Base-by-base conservation (phyloP, 2,888 invertebrate species). In the Epistrophe eligans region DNA sequence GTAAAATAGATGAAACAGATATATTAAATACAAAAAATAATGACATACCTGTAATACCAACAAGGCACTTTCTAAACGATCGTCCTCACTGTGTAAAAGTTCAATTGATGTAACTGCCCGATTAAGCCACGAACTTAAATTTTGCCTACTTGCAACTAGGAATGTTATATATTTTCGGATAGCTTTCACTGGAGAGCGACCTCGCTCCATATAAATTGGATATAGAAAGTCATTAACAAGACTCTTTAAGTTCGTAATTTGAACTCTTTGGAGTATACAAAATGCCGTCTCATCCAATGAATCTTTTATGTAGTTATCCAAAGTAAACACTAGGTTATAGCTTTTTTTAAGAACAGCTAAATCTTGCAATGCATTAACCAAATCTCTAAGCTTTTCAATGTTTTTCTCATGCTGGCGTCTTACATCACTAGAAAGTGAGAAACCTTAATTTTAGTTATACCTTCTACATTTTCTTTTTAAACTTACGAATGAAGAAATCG, bases 151-250 rank as follows among this genome's bases (percentile, higher is more conserved):
- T 0, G 89, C 89, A 24, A 92, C 91, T 67, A 93, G 88, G 58
- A 91, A 90, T 0, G 90, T 72, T 15, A 93, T 92, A 50, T 93
- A 93, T 74, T 91, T 90, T 13, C 91, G 90, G 38, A 93, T 91
- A 0, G 91, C 91, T 11, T 89, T 87, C 2, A 91, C 88, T 0
- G 92, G 92, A 13, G 91, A 90, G 24, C 89, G 84, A 0, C 93
- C 93, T 76, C 90, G 91, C 62, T 92, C 92, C 89, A 91, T 91
- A 77, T 91, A 93, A 43, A 93, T 92, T 1, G 93, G 93, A 89
- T 91, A 91, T 4, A 93, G 76, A 74, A 93, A 93, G 70, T 93
- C 90, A 77, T 91, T 91, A 0, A 93, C 91, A 9, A 93, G 84
- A 32, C 90, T 91, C 73, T 91, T 90, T 11, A 93, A 79, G 77